Evolutionary conservation across 2,888 invertebrate species (phyloP).

Genomic region (Pristionchus japonicus): DNA sequence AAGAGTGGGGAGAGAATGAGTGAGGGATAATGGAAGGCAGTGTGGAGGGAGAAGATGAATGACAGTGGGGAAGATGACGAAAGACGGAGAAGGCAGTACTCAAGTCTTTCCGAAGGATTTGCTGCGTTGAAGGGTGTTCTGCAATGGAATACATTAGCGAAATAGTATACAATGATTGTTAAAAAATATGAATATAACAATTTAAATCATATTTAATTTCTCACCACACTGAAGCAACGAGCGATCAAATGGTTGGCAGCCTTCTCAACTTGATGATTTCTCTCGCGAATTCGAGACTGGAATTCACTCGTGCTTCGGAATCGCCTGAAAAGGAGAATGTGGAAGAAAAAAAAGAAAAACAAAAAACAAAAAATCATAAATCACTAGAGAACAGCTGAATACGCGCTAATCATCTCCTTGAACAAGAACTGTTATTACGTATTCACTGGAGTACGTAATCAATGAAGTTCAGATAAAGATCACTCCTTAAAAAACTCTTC

Average conservation of each 20-base stretch:
- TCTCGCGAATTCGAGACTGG: conserved; percentile 30
- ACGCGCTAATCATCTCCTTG: too few species aligned
- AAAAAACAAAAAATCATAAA: too few species aligned
- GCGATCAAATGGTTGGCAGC: conserved; percentile 39
- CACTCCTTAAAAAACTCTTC: too few species aligned
- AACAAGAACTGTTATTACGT: too few species aligned
- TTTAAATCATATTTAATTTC: not conserved
- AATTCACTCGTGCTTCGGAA: conserved; percentile 45
- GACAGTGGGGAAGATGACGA: not conserved
- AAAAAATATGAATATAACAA: not conserved
- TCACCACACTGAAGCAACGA: conserved; percentile 37
- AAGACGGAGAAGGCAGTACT: not conserved
- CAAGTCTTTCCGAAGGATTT: not conserved
- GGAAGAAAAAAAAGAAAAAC: too few species aligned
- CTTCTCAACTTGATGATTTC: conserved; percentile 16
- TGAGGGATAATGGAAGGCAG: not conserved
- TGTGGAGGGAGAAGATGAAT: not conserved
- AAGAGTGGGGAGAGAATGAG: not conserved
- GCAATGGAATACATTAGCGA: not conserved
- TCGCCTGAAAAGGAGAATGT: conserved; percentile 19
- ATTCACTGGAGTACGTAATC: too few species aligned
- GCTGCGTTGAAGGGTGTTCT: conserved; percentile 40
- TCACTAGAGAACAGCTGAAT: too few species aligned
- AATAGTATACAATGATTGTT: not conserved
- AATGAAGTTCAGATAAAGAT: too few species aligned